Evolutionary conservation across 1,140 invertebrate genomes (phyloP).

Genomic region (Drosophila mojavensis): DNA sequence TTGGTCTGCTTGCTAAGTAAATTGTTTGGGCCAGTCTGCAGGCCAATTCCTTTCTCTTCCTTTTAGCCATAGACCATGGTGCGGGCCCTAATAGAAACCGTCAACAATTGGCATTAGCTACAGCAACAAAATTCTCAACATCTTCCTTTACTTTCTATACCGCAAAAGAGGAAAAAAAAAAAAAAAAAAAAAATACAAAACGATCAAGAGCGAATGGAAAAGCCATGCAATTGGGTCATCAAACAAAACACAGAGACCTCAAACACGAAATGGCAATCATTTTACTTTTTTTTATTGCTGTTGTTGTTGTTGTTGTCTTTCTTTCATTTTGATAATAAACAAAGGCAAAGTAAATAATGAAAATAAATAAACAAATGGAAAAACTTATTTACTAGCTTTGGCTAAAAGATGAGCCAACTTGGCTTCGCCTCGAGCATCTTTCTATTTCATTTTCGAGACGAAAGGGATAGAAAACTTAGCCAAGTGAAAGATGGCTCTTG

Average conservation of each 20-base stretch:
- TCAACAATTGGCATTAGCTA: conserved; percentile 1
- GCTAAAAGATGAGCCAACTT: conserved; percentile 34
- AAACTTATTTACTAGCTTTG: conserved; percentile 22
- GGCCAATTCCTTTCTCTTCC: conserved; percentile 42
- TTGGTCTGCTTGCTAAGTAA: neutral
- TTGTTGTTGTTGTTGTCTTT: too few species aligned
- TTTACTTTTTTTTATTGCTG: conserved; percentile 53
- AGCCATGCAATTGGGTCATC: conserved; percentile 68
- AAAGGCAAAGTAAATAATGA: conserved; percentile 3
- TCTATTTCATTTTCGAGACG: conserved; percentile 46
- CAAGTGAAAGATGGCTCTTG: conserved; percentile 55
- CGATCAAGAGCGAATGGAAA: conserved; percentile 15
- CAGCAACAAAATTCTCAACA: conserved; percentile 10
- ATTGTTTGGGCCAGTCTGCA: neutral
- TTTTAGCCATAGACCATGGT: conserved; percentile 4
- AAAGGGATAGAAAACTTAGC: conserved; percentile 25
- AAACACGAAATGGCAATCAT: conserved; percentile 78
- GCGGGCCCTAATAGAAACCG: conserved; percentile 15
- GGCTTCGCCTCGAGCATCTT: conserved; percentile 24
- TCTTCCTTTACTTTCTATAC: conserved; percentile 66
- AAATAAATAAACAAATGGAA: conserved; percentile 21
- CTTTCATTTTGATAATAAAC: conserved; percentile 66
- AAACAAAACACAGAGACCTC: conserved; percentile 57
- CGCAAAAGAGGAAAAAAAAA: conserved; percentile 40
- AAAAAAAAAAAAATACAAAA: neutral